Evolutionary conservation across 2,797 vertebrate genomes (phyloP), one percentile per base, ranked within the genome.

Genomic region (Rhabdophis nuchalis): DNA sequence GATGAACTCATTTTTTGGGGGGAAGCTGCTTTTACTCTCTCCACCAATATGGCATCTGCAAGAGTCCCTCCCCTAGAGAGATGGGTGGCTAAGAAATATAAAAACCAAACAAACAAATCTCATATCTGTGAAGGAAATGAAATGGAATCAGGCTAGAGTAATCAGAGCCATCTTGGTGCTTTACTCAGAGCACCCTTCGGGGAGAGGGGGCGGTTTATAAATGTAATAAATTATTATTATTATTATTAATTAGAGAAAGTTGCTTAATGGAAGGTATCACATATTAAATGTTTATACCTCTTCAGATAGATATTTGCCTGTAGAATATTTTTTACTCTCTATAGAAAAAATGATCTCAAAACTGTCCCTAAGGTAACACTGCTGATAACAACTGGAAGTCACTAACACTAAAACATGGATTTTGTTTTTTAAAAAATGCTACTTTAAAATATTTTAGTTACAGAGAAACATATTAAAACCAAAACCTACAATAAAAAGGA

Each of bases 321-420:
- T 11, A 32, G 29, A 82, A 25, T 11, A 54, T 50, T 56, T 56
- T 54, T 57, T 54, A 25, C 1, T 25, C 10, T n/a, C 56, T 89
- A 96, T 95, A 96, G 95, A 95, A 93, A 95, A 92, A 25, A 90
- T 92, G 53, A 94, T 96, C 95, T 95, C 93, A 61, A 88, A n/a
- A 86, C 93, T 90, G 95, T 94, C 85, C 9, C 27, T n/a, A 11
- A 89, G 25, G 11, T 32, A 29, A 57, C 86, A 90, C 52, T 25
- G 41, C 52, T 92, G 6, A 27, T 41, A 89, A 1, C 91, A 91
- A 91, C 91, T 68, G 94, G 91, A 96, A 90, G 57, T 93, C 95
- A 94, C 92, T n/a, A 85, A 90, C 92, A 92, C 93, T 94, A 93
- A 94, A 86, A 96, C 72, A 91, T 50, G 92, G 5, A 11, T 20